These are phyloP conservation scores for Trissolcus japonicus DNA, from an alignment of 2,888 invertebrate genomes.

Conservation along the genomic window DNA sequence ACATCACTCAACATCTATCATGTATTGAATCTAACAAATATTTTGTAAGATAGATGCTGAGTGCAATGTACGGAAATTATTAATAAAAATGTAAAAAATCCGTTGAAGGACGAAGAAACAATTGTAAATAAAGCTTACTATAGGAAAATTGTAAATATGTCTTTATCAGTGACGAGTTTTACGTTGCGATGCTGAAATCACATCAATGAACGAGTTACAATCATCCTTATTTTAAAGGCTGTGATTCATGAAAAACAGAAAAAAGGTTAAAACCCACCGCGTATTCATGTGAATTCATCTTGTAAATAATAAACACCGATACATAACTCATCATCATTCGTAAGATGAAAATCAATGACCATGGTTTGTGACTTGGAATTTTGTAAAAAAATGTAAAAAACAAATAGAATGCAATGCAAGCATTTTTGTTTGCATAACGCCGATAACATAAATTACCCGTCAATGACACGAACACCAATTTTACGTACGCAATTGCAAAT, in stretches of 20 bases:
- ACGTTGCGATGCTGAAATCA: slow-evolving; percentile 27
- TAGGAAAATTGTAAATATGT: no score
- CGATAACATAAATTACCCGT: slow-evolving; percentile 13
- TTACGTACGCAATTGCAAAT: slow-evolving; percentile 1
- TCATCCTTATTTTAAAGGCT: slow-evolving; percentile 27
- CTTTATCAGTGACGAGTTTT: slow-evolving; percentile 11
- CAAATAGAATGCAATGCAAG: background rate
- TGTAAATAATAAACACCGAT: slow-evolving; percentile 12
- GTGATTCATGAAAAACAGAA: slow-evolving; percentile 26
- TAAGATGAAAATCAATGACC: slow-evolving; percentile 13
- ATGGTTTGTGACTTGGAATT: background rate
- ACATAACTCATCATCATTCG: slow-evolving; percentile 6
- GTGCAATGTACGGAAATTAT: background rate
- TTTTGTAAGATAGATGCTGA: background rate
- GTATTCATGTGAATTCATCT: slow-evolving; percentile 5
- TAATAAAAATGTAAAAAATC: background rate
- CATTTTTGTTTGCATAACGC: background rate
- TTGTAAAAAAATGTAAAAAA: slow-evolving; percentile 1
- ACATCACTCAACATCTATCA: background rate
- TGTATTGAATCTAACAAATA: background rate
- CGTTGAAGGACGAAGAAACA: no score
- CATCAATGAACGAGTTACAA: slow-evolving; percentile 21
- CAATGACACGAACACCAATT: slow-evolving; percentile 18
- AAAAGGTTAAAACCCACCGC: slow-evolving; percentile 24
- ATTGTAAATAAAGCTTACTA: background rate